Evolutionary conservation across 2,797 vertebrate genomes (phyloP).

Genomic region (Helarctos malayanus): DNA sequence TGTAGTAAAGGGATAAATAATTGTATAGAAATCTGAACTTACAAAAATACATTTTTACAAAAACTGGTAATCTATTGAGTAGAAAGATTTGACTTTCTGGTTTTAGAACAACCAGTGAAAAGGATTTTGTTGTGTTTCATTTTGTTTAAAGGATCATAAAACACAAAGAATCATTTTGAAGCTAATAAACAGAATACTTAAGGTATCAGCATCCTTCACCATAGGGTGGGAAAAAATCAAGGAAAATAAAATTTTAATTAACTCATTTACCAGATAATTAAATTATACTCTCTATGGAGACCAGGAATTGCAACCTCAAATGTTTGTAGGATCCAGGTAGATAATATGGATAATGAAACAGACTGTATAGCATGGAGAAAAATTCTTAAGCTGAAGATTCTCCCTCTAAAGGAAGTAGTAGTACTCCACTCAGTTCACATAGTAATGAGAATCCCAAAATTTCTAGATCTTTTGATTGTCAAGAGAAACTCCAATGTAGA

Average conservation of each 20-base stretch:
- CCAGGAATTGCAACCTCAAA: not conserved
- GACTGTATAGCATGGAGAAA: not conserved
- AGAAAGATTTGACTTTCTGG: constrained; percentile 47
- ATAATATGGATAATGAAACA: not conserved
- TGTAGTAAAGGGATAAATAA: not conserved
- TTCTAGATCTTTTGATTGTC: constrained; percentile 17
- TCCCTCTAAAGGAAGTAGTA: not conserved
- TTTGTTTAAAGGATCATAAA: constrained; percentile 46
- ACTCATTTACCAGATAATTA: not conserved
- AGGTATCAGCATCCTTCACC: not conserved
- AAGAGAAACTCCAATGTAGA: constrained; percentile 18
- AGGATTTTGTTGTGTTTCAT: not conserved
- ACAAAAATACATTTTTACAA: not conserved
- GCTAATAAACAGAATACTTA: not conserved
- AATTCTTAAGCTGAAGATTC: not conserved
- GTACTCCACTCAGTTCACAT: not conserved
- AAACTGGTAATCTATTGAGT: not conserved
- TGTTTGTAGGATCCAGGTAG: not conserved
- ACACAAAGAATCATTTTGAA: constrained; percentile 22
- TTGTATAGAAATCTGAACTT: constrained; percentile 42
- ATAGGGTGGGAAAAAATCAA: not conserved
- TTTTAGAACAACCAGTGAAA: constrained; percentile 35
- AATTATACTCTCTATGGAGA: not conserved
- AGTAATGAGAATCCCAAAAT: not conserved
- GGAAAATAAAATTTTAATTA: not conserved